phyloP scores from a whole-genome alignment of 2,797 vertebrate genomes.

The Pipistrellus pipistrellus region DNA sequence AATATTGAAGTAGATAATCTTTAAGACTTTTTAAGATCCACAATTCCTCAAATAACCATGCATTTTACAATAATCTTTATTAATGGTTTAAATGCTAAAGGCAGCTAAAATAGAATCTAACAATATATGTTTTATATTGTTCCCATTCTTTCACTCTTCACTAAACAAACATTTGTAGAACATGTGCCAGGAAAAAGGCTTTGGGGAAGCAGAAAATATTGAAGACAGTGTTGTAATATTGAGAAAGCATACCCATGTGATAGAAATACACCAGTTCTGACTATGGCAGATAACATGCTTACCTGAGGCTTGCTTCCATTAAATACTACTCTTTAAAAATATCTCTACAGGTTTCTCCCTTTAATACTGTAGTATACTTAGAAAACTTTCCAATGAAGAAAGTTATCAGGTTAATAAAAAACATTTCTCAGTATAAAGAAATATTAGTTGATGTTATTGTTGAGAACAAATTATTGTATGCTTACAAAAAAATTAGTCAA shows the following conservation, averaged over 20 bases:
- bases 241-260: not conserved
- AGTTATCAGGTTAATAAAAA: not conserved
- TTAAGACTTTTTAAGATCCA: not conserved
- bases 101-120: not conserved
- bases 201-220: not conserved
- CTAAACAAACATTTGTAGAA: not conserved
- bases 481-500: not conserved
- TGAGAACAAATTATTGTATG: not conserved
- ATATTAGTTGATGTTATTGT: not conserved
- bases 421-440: not conserved
- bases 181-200: not conserved
- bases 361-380: not conserved
- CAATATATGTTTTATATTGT: not conserved
- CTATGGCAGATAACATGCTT: not conserved
- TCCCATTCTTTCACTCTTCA: not conserved
- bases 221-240: not conserved
- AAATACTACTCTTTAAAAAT: conserved; percentile 2
- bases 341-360: not conserved
- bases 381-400: not conserved
- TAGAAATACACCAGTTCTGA: not conserved
- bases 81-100: not conserved
- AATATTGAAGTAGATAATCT: not conserved
- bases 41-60: not conserved
- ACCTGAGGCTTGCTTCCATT: not conserved
- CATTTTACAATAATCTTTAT: not conserved